Evolutionary conservation across 2,113 vertebrate genomes (phyloP).

Genomic region (Corvus cornix): DNA sequence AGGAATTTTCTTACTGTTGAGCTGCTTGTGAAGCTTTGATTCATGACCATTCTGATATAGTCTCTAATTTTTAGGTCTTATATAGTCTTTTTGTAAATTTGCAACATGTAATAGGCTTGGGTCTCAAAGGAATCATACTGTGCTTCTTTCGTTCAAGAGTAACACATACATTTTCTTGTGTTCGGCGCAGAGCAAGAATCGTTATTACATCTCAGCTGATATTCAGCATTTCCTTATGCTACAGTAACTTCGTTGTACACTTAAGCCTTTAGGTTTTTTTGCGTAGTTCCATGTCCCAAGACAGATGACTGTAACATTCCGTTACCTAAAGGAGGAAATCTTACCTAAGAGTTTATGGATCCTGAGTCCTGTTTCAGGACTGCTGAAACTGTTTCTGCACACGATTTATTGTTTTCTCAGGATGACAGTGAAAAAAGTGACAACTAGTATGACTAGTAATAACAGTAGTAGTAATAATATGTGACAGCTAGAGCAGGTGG

Average conservation of each 20-base stretch:
- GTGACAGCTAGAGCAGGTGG: neutral
- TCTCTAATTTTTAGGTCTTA: neutral
- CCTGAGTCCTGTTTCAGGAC: neutral
- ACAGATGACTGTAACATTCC: rapidly evolving
- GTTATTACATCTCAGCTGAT: neutral
- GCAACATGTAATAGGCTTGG: neutral
- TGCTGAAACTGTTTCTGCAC: neutral
- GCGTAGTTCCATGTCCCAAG: neutral
- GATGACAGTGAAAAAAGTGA: neutral
- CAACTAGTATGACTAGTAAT: neutral
- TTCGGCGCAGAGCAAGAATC: rapidly evolving
- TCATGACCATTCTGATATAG: neutral
- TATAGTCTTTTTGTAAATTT: neutral
- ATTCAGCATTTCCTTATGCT: neutral
- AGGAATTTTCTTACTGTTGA: neutral
- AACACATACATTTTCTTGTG: neutral
- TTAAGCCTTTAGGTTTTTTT: neutral
- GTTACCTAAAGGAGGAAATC: neutral
- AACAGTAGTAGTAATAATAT: neutral
- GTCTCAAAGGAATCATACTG: neutral
- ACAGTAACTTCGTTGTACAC: neutral
- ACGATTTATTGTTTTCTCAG: neutral
- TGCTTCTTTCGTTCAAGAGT: neutral
- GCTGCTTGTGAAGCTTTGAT: neutral
- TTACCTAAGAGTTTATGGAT: neutral